Evolutionary conservation across 2,888 invertebrate species (phyloP), one percentile per base, ranked within the genome.

Genomic region (Byasa hedistus): DNA sequence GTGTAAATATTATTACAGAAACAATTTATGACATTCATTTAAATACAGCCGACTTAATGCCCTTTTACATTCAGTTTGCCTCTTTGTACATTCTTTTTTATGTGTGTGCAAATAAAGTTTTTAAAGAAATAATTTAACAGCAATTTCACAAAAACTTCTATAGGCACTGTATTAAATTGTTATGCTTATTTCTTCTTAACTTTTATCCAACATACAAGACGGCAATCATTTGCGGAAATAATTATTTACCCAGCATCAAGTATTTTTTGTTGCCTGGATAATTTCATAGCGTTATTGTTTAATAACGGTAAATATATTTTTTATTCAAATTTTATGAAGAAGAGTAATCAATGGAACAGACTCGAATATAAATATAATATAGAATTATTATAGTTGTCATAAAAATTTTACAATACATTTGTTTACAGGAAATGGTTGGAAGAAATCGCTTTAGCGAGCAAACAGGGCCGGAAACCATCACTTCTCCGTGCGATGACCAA

Each of bases 351-450:
- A 48, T 48, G 12, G 5, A n/a, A 44, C 32, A 39, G 15, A 8
- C 12, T 15, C 39, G 39, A 12, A 39, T 15, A 39, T 3, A 15
- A 39, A 15, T 12, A 12, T 19, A 5, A 19, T 48, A 48, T 7
- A 48, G 19, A n/a, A 7, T 48, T 48, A 7, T 48, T 48, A 39
- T 2, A 39, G 48, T 4, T n/a, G 8, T 48, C 19, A 48, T 48
- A 48, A 48, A 62, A 39, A 48, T 23, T 48, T 56, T 48, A 48
- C 22, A 27, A 65, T 44, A 54, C 51, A 66, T 71, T 76, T 80
- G 70, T 77, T 89, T 90, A 75, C 86, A 95, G 95, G 77, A 93
- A 95, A 89, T 95, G 95, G 95, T 84, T 92, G 69, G 93, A 93
- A 79, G 94, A 95, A 83, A 82, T 95, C 70, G 91, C 93, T 69